phyloP scores from a whole-genome alignment of 1,140 invertebrate genomes.

The Monomorium pharaonis region DNA sequence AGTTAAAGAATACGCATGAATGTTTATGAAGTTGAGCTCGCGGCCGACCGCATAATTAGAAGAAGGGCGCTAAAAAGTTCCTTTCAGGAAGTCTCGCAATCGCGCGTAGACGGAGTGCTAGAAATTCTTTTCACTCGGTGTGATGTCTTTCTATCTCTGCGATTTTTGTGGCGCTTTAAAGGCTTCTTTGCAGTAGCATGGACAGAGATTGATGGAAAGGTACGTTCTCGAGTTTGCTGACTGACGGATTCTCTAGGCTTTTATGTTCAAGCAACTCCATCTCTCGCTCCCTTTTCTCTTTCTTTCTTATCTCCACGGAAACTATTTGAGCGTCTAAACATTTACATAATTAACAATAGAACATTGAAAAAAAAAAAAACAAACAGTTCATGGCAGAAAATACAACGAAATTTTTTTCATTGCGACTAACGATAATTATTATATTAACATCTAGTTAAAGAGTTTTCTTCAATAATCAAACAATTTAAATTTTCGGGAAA shows the following conservation, averaged over 20 bases:
- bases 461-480: too few species aligned
- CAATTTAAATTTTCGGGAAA: too few species aligned
- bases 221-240: background rate
- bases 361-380: background rate
- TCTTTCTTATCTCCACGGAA: background rate
- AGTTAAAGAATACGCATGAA: background rate
- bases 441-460: background rate
- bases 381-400: background rate
- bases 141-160: conserved; percentile 41
- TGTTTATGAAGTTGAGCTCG: background rate
- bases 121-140: conserved; percentile 35
- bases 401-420: background rate
- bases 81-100: background rate
- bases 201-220: conserved; percentile 47
- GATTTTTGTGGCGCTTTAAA: conserved; percentile 42
- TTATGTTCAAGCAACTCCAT: conserved; percentile 10
- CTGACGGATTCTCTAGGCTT: conserved; percentile 43
- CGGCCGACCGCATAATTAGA: background rate
- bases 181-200: conserved; percentile 12
- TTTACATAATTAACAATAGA: background rate
- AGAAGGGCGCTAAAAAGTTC: background rate
- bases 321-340: background rate
- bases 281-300: background rate
- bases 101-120: background rate
- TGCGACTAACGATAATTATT: background rate